A percentile compares a stretch with the other conserved stretches of the same genome.
phyloP scores from a whole-genome alignment of 1,140 invertebrate species.

The Neodiprion virginianus region DNA sequence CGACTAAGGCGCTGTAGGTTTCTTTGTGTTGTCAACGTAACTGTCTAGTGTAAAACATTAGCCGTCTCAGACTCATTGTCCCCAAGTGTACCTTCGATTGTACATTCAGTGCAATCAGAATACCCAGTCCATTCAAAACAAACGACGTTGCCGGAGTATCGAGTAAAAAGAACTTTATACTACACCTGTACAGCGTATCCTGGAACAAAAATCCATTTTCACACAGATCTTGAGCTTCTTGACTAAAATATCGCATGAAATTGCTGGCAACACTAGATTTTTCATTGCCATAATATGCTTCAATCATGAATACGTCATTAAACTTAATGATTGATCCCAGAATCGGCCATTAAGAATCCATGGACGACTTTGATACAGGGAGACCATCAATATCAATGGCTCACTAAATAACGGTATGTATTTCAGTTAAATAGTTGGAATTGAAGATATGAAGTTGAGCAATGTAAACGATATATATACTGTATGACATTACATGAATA shows the following conservation, averaged over 20 bases:
- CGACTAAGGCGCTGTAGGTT: neutral
- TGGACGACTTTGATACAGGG: conserved; percentile 26
- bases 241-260: conserved; percentile 31
- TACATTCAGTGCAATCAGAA: conserved; percentile 28
- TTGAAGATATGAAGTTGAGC: too few species aligned
- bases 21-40: too few species aligned
- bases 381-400: conserved; percentile 33
- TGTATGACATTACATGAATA: too few species aligned
- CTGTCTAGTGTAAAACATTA: too few species aligned
- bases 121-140: conserved; percentile 33
- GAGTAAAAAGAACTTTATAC: conserved; percentile 30
- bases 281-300: neutral
- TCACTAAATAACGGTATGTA: conserved; percentile 15
- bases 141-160: conserved; percentile 36
- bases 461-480: too few species aligned
- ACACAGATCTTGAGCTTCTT: conserved; percentile 30
- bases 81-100: neutral
- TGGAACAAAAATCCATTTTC: conserved; percentile 23
- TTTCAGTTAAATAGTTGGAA: neutral
- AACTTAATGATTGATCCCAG: conserved; percentile 27
- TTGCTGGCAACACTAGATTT: conserved; percentile 30
- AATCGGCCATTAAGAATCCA: conserved; percentile 37
- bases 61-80: too few species aligned
- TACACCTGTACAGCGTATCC: conserved; percentile 22
- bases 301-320: conserved; percentile 29